Base-by-base conservation (phyloP, 1,140 invertebrate species). In the Gryllus bimaculatus region DNA sequence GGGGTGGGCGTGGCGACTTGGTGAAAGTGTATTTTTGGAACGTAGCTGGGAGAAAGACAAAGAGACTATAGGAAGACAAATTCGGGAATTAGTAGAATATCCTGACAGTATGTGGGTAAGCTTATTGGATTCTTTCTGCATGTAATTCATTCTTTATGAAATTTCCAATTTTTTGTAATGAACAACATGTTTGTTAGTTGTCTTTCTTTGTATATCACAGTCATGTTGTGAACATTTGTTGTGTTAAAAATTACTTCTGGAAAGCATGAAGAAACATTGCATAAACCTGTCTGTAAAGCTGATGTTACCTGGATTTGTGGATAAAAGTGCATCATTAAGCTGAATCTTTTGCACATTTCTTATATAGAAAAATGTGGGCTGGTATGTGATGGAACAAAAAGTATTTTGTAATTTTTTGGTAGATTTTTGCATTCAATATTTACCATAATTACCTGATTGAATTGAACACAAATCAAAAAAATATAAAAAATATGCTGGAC, bases 1-100 rank as follows among this genome's bases (percentile, higher is more conserved):
- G 81, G 97, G 97, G 76, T 99, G 96, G 96, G 91, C 92, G 80
- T 98, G 96, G 96, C 93, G 94, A 87, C 96, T 97, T 86, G 93
- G 93, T 8, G 96, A 98, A 85, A 94, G 93, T 87, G 93, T 98
- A 80, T 98, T 98, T 86, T 87, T 99, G 48, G 94, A 97, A 85
- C 90, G 97, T 82, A 93, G 93, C 82, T 98, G 93, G 90, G 93
- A 96, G 39, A 95, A 96, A 86, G 97, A 98, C 84, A 94, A 90
- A 85, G 89, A 92, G 83, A 93, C 92, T 74, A 95, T 98, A 81
- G 89, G 91, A 78, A 86, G 87, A 48, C 95, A 97, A 86, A 90
- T 98, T 76, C 89, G 90, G 82, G 91, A 95, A 85, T 88, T 98
- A 21, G 90, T 91, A 78, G 92, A 95, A 81, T 97, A 98, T 89